Evolutionary conservation across 92 coral and sea anemone genomes (phyloP).

Genomic region (Meandrina meandrites): DNA sequence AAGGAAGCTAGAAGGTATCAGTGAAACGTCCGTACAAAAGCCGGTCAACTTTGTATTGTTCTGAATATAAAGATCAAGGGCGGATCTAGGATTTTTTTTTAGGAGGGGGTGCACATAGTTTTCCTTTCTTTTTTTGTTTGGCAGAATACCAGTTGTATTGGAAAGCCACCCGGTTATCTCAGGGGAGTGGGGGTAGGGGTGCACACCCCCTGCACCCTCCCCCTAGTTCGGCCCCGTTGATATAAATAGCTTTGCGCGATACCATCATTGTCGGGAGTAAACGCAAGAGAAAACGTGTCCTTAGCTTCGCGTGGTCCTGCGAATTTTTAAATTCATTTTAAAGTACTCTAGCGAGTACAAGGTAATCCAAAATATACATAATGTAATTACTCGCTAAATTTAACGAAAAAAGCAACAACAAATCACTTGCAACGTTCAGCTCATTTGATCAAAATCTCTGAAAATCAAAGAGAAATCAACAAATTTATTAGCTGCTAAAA

Average conservation of each 20-base stretch:
- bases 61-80: neutral
- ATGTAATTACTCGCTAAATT: neutral
- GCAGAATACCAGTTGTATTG: too few relatives aligned
- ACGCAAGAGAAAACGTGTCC: neutral
- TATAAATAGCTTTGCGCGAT: neutral
- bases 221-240: too few relatives aligned
- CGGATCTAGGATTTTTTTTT: too few relatives aligned
- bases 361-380: too few relatives aligned
- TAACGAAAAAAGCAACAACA: too few relatives aligned
- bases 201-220: too few relatives aligned
- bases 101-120: too few relatives aligned
- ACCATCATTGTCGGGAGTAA: neutral
- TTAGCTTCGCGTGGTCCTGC: too few relatives aligned
- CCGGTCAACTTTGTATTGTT: neutral
- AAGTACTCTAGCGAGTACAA: neutral
- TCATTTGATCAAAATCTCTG: neutral
- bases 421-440: neutral
- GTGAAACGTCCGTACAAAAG: neutral
- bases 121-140: too few relatives aligned
- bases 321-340: neutral
- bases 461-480: neutral
- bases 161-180: too few relatives aligned
- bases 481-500: too few relatives aligned
- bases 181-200: too few relatives aligned
- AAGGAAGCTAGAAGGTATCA: slow-evolving; percentile 59